Conservation (phyloP, 1,140 invertebrate species). For the Monochamus saltuarius region DNA sequence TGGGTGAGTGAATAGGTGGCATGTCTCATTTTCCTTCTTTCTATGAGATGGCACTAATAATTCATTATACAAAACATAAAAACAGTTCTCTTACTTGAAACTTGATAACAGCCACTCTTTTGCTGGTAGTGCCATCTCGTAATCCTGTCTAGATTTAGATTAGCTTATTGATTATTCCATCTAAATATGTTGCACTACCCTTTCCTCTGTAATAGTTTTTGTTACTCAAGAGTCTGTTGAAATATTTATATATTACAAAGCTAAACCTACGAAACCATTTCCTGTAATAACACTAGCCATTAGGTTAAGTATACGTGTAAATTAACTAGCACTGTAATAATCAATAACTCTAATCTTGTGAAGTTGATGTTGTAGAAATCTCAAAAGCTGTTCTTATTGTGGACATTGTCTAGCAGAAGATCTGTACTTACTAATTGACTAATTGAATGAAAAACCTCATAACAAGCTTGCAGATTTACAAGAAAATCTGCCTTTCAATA, state of each 20-base stretch:
- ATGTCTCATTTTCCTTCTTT: background rate
- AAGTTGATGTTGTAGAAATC: background rate
- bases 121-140: background rate
- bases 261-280: background rate
- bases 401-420: no score
- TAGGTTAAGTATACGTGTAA: background rate
- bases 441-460: no score
- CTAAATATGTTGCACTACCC: background rate
- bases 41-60: background rate
- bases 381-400: no score
- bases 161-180: conserved; percentile 38
- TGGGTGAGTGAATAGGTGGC: conserved; percentile 62
- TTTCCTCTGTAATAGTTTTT: conserved; percentile 12
- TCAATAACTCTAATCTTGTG: conserved; percentile 36
- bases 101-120: background rate
- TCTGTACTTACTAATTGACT: no score
- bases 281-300: background rate
- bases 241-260: conserved; percentile 23
- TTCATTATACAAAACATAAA: background rate
- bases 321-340: conserved; percentile 28
- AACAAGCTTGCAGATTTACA: no score
- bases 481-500: no score
- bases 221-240: conserved; percentile 26
- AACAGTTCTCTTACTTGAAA: background rate
- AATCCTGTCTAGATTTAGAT: conserved; percentile 18